phyloP scores from a whole-genome alignment of 2,797 vertebrate species.

The Calcarius lapponicus region DNA sequence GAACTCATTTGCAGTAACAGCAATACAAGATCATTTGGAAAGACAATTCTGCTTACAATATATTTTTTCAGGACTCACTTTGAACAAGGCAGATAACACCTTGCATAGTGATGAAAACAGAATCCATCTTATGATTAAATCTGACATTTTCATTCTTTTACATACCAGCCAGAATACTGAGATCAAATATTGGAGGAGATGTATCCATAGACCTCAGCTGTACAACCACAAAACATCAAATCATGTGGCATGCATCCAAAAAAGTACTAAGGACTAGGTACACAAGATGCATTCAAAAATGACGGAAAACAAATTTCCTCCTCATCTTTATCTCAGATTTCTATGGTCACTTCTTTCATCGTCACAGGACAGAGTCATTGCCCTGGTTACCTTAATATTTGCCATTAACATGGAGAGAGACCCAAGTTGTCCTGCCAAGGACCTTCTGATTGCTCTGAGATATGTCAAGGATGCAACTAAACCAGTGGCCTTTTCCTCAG shows the following conservation, averaged over 20 bases:
- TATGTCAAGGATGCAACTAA: background rate
- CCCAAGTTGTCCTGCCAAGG: background rate
- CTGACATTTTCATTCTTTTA: constrained; percentile 20
- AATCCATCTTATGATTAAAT: background rate
- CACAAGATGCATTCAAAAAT: background rate
- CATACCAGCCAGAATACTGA: background rate
- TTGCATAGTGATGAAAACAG: constrained; percentile 35
- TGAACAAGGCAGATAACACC: constrained; percentile 14
- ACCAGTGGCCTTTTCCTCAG: background rate
- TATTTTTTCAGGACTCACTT: background rate
- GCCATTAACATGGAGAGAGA: background rate
- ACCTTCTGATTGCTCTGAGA: background rate
- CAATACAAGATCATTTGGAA: background rate
- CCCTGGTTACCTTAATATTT: background rate
- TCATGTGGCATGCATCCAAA: background rate
- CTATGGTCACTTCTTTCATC: background rate
- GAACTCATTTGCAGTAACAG: background rate
- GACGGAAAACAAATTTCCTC: constrained; percentile 8
- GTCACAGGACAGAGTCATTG: background rate
- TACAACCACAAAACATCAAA: constrained; percentile 1
- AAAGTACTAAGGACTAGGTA: background rate
- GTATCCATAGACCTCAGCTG: background rate
- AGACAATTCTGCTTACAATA: background rate
- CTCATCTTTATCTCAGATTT: background rate
- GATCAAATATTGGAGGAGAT: background rate